Conservation (phyloP, 2,888 invertebrate genomes). For the Drosophila multiciliata region DNA sequence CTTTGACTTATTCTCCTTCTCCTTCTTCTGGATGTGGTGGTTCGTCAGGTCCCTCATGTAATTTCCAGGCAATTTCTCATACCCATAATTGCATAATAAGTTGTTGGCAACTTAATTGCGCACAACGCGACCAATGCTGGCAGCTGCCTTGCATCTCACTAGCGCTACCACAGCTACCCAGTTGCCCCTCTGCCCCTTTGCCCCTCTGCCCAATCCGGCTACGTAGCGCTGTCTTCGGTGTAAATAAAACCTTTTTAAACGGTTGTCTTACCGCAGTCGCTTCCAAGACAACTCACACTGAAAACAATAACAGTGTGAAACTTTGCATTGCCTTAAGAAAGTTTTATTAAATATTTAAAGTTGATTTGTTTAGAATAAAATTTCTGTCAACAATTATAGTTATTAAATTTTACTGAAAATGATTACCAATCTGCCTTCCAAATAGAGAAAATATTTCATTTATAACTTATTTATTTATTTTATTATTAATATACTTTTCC, state of each 20-base stretch:
- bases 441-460: not conserved
- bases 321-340: not conserved
- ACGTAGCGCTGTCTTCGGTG: slow-evolving; percentile 59
- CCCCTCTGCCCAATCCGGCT: slow-evolving; percentile 22
- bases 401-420: not conserved
- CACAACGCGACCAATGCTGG: slow-evolving; percentile 57
- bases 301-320: not conserved
- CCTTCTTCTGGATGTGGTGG: slow-evolving; percentile 59
- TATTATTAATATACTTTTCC: no score
- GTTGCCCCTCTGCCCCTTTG: slow-evolving; percentile 1
- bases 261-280: slow-evolving; percentile 78
- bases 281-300: slow-evolving; percentile 4
- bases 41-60: slow-evolving; percentile 77
- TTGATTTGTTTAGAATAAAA: no score
- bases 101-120: slow-evolving; percentile 85
- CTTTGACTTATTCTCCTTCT: slow-evolving; percentile 17
- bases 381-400: no score
- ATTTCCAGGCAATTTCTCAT: slow-evolving; percentile 83
- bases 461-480: no score
- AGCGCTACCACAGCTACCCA: slow-evolving; percentile 7
- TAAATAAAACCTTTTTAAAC: slow-evolving; percentile 82
- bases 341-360: no score
- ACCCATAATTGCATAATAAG: slow-evolving; percentile 84
- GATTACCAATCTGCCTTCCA: not conserved
- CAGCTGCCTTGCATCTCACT: slow-evolving; percentile 39